phyloP scores from a whole-genome alignment of 1,140 invertebrate species.

The Archivesica marissinica region DNA sequence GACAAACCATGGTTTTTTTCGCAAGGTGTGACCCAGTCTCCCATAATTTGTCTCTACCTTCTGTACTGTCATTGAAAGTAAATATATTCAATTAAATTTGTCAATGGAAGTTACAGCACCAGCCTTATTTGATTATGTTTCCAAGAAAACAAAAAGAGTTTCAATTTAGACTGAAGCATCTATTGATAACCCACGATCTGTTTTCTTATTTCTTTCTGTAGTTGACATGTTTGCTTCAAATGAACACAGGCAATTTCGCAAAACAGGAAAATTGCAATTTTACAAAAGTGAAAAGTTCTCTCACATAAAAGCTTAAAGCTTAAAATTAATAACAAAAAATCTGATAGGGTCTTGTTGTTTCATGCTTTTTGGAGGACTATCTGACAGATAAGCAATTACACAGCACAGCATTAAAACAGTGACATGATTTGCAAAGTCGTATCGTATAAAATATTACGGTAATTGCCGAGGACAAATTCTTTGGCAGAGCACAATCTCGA shows the following conservation, averaged over 20 bases:
- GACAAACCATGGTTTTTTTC: too few species aligned
- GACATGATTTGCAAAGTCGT: too few species aligned
- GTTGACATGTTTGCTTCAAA: background rate
- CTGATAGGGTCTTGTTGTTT: background rate
- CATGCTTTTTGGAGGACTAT: background rate
- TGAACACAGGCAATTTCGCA: background rate
- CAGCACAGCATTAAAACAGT: background rate
- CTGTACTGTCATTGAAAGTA: too few species aligned
- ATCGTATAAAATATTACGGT: too few species aligned
- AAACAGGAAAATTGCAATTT: background rate
- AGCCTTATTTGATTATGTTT: too few species aligned
- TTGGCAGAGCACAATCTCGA: too few species aligned
- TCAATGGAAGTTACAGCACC: too few species aligned
- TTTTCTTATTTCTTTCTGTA: background rate
- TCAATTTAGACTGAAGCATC: background rate
- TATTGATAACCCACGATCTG: background rate
- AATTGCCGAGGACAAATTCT: too few species aligned
- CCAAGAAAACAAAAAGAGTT: background rate
- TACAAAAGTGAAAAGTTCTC: background rate
- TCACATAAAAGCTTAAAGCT: background rate
- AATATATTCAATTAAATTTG: too few species aligned
- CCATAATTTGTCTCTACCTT: too few species aligned
- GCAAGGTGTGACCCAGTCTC: too few species aligned
- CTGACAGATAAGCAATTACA: background rate
- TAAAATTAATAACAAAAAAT: background rate